Evolutionary conservation across 1,140 invertebrate species (phyloP), one percentile per base, ranked within the genome.

Genomic region (Theocolax elegans): DNA sequence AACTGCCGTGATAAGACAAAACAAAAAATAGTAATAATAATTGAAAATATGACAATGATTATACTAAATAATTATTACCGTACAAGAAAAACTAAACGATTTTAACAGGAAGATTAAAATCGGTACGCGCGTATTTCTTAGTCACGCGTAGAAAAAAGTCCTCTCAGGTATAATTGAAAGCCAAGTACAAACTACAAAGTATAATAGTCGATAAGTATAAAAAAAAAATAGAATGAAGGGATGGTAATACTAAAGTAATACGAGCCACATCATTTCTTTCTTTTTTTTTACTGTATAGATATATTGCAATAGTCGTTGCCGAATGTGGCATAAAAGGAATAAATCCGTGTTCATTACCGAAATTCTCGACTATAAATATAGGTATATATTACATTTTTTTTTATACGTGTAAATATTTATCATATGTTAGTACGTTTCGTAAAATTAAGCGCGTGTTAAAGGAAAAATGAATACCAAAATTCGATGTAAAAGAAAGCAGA

Each of bases 161-260:
- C 77, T 81, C 81, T 83, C 82, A 83, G 82, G 81, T 78, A 77
- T 75, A 81, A 51, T 67, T 80, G 78, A 76, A 81, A 85, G 79
- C 72, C 81, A 84, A 84, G 82, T 84, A 85, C 83, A 85, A 84
- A 85, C 77, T 85, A 84, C 83, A 84, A 81, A 80, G 75, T 85
- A 83, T 80, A 83, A 84, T 85, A 85, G 80, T 83, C 75, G 70
- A 78, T 84, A 85, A 83, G 83, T 79, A 72, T 71, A 35, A 35
- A 35, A 35, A 35, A 35, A 56, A 54, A 48, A 49, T 58, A 31
- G 6, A 49, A 65, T 51, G 27, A 65, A 58, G 25, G 19, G 29
- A 31, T 62, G 27, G 19, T 38, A 58, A 71, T 40, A 25, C n/a
- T n/a, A 66, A 51, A 21, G 42, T 58, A 46, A 46, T 8, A 46